Conservation (phyloP, 2,888 invertebrate species). For the Heliconius erato region DNA sequence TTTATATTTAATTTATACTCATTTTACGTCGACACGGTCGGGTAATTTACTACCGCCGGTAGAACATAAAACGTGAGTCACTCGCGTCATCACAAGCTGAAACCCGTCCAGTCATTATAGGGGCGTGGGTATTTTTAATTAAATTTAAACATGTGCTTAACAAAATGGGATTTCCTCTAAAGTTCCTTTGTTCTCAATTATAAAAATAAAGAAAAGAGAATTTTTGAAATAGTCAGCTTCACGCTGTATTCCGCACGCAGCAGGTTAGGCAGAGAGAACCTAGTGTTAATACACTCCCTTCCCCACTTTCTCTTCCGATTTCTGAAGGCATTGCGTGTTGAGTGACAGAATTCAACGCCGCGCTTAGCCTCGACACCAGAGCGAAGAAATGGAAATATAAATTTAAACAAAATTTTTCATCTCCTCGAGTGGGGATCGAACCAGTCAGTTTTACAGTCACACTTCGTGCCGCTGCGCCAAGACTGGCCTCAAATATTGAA, state of each 20-base stretch:
- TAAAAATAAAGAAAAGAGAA: not conserved
- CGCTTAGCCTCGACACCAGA: no score
- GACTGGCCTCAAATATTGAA: not conserved
- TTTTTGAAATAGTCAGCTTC: not conserved
- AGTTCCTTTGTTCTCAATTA: constrained; percentile 14
- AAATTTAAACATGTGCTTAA: constrained; percentile 51
- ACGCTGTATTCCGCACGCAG: no score
- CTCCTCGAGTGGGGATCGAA: no score
- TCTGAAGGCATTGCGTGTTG: no score
- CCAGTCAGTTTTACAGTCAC: no score
- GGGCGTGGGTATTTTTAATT: constrained; percentile 63
- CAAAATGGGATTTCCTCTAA: constrained; percentile 40
- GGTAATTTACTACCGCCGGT: constrained; percentile 19
- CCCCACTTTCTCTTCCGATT: no score
- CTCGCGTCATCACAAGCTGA: constrained; percentile 23
- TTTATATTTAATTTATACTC: constrained; percentile 10
- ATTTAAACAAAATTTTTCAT: no score
- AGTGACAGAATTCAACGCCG: no score
- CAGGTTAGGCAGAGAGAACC: no score
- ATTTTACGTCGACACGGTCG: not conserved
- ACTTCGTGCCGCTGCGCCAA: no score
- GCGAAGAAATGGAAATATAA: no score
- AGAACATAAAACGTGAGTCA: constrained; percentile 30
- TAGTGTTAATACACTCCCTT: no score
- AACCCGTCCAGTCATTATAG: constrained; percentile 44